phyloP scores from a whole-genome alignment of 2,888 invertebrate species.

The Aproaerema taeniolella region DNA sequence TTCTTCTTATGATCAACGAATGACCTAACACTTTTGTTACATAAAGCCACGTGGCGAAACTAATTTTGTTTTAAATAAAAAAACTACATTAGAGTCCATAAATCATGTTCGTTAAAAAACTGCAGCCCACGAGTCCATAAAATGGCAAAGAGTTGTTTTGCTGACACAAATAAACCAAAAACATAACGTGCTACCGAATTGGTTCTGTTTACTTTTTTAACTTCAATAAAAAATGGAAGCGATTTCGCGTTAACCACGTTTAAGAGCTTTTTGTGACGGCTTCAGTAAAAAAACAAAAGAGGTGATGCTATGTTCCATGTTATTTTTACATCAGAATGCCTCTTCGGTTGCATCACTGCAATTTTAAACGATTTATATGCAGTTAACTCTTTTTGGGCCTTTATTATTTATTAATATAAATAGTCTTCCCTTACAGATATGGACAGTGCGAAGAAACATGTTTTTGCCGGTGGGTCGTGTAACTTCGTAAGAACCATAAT shows the following conservation, averaged over 20 bases:
- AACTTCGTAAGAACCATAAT: too few species aligned
- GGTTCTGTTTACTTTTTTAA: conserved; percentile 43
- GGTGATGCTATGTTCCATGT: conserved; percentile 10
- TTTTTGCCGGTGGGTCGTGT: too few species aligned
- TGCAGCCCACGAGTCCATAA: conserved; percentile 48
- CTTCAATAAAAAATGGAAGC: conserved; percentile 41
- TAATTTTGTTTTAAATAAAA: too few species aligned
- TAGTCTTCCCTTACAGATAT: too few species aligned
- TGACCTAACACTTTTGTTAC: too few species aligned
- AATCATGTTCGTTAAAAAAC: conserved; percentile 48
- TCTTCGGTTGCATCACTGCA: conserved; percentile 21
- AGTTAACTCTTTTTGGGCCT: not conserved
- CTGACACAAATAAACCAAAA: conserved; percentile 53
- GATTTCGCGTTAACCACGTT: conserved; percentile 32
- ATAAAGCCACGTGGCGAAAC: too few species aligned
- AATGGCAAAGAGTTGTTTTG: conserved; percentile 41
- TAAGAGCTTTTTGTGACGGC: conserved; percentile 25
- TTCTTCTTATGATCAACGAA: too few species aligned
- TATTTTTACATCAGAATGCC: conserved; percentile 18
- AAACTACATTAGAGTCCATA: conserved; percentile 34
- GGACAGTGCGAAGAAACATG: too few species aligned
- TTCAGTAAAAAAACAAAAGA: conserved; percentile 18
- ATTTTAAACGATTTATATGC: conserved; percentile 13
- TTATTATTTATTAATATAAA: too few species aligned
- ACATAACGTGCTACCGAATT: conserved; percentile 55